Evolutionary conservation across 2,113 vertebrate species (phyloP).

Genomic region (Enhydra lutris): DNA sequence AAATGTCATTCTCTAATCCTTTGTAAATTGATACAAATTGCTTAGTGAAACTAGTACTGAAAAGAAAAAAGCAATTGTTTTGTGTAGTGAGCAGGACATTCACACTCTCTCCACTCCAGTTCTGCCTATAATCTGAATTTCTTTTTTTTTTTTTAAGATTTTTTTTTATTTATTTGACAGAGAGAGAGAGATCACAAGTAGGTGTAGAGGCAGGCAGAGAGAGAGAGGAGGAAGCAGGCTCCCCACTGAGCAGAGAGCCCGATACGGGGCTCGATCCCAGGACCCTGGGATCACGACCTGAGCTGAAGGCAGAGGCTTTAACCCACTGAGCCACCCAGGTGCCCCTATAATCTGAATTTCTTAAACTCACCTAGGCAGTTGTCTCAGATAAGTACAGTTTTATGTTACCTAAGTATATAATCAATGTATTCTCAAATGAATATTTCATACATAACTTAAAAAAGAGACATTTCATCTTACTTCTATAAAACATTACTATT

Average conservation of each 20-base stretch:
- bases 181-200: no score
- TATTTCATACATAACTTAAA: conserved; percentile 14
- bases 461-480: conserved; percentile 5
- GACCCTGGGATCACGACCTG: no score
- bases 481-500: background rate
- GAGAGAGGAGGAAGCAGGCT: no score
- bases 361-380: conserved; percentile 3
- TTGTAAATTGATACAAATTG: background rate
- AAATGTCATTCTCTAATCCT: background rate
- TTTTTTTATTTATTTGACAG: no score
- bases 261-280: no score
- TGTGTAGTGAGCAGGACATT: background rate
- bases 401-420: background rate
- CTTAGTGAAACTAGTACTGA: background rate
- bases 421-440: background rate
- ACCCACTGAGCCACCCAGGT: no score
- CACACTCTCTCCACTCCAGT: background rate
- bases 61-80: background rate
- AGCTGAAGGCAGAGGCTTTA: no score
- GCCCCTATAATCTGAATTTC: background rate
- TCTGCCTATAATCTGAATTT: background rate
- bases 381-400: background rate
- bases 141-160: no score
- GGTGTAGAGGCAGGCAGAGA: no score
- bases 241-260: no score